A percentile compares a stretch with the other conserved stretches of the same genome.
phyloP scores from a whole-genome alignment of 2,797 vertebrate species.

The Pantherophis vulpinus region DNA sequence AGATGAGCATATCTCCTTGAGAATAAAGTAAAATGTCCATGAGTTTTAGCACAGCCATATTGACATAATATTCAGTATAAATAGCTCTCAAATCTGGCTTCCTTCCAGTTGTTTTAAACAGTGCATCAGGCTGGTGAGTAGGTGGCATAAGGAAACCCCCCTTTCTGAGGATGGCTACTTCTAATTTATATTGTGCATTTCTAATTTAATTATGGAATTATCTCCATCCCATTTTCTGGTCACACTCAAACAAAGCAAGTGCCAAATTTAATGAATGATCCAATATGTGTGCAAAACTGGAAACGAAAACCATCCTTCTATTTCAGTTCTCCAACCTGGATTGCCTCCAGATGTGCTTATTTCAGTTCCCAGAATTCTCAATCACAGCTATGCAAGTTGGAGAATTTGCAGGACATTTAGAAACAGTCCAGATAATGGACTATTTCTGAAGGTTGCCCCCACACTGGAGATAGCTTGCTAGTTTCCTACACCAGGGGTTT shows the following conservation, averaged over 20 bases:
- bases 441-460: not conserved
- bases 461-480: not conserved
- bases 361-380: not conserved
- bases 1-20: not conserved
- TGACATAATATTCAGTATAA: not conserved
- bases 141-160: no score
- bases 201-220: not conserved
- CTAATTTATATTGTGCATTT: not conserved
- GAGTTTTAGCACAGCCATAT: not conserved
- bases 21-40: not conserved
- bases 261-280: not conserved
- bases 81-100: not conserved
- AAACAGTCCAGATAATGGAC: not conserved
- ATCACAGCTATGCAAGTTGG: not conserved
- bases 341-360: not conserved
- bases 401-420: not conserved
- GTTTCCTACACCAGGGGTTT: not conserved
- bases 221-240: not conserved
- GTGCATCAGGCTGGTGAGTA: not conserved
- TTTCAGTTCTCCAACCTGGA: not conserved
- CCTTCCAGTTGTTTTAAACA: not conserved
- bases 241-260: not conserved
- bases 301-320: not conserved
- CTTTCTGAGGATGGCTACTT: not conserved
- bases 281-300: not conserved